A percentile compares a stretch with the other conserved stretches of the same genome.
Evolutionary conservation across 2,797 vertebrate genomes (phyloP).

Genomic region (Craterocephalus amniculus): DNA sequence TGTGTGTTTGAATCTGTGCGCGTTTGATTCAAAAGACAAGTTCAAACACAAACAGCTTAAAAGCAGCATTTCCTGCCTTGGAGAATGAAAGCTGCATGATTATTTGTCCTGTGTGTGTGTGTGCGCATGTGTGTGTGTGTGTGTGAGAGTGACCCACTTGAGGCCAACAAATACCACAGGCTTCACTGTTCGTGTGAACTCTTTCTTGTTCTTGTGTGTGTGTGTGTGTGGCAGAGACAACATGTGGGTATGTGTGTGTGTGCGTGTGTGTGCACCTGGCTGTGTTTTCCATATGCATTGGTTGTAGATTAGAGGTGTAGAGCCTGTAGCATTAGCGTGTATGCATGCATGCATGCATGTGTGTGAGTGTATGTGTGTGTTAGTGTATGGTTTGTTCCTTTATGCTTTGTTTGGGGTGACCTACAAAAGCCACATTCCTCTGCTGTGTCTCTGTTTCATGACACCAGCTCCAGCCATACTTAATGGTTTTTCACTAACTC

Average conservation of each 20-base stretch:
- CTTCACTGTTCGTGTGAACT: constrained; percentile 61
- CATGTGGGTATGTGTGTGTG: constrained; percentile 42
- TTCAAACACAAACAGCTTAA: constrained; percentile 65
- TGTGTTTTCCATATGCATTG: constrained; percentile 55
- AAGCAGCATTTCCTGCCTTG: constrained; percentile 77
- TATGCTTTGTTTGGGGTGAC: constrained; percentile 75
- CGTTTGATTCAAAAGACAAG: constrained; percentile 44
- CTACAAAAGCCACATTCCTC: constrained; percentile 72
- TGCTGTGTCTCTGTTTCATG: constrained; percentile 14
- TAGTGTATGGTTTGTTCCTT: constrained; percentile 24
- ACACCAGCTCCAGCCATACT: constrained; percentile 8
- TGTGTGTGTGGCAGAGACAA: constrained; percentile 31
- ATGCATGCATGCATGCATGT: constrained; percentile 31
- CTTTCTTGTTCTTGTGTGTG: constrained; percentile 49
- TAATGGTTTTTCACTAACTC: neutral
- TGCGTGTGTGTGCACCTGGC: constrained; percentile 45
- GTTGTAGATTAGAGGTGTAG: constrained; percentile 47
- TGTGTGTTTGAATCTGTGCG: constrained; percentile 22
- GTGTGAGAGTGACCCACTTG: constrained; percentile 68
- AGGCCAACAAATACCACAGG: constrained; percentile 69
- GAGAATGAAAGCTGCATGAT: constrained; percentile 74
- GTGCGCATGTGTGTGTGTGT: constrained; percentile 52
- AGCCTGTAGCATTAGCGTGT: constrained; percentile 12
- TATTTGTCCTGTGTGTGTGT: constrained; percentile 68
- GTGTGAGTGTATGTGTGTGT: constrained; percentile 25